Base-by-base conservation (phyloP, 2,797 vertebrate genomes). In the Bryconaethiops microstoma region DNA sequence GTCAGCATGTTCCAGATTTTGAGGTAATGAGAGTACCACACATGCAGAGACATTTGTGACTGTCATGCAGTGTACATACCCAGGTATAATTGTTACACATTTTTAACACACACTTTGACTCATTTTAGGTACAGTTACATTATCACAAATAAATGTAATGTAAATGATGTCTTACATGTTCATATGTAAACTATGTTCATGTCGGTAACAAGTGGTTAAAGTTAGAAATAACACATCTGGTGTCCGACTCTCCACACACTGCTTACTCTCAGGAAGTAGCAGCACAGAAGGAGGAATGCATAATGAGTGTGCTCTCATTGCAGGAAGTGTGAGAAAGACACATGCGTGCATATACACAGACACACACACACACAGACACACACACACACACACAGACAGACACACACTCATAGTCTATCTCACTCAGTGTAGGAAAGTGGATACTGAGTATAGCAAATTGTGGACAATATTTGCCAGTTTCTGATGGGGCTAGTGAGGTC, bases 241-340 rank as follows among this genome's bases (percentile, higher is more conserved):
- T 84, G 78, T 87, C 80, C 83, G 78, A 83, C 87, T 81, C 54
- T 70, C 39, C 65, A 57, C n/a, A 59, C 39, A 76, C 29, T 64
- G 60, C 78, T 78, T 78, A 68, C 68, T 82, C 73, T 79, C 83
- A 87, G 88, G 89, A 91, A 90, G 84, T 79, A 4, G 25, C 76
- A 29, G 4, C 59, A 78, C 72, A 65, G 69, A 55, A 78, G 54
- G 83, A 83, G 67, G 64, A 65, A 79, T 85, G 79, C 75, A 86
- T 82, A 83, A 79, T 87, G 82, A 82, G 84, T 86, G 69, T 19
- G 78, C 17, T 85, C 79, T 54, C 59, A 70, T 81, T 85, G 79
- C 88, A 91, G 89, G 85, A 93, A 90, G 82, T 87, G 88, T 92
- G 89, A 85, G 88, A 92, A 91, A 74, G 77, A 65, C 25, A 25